These are phyloP conservation scores for Malurus leucopterus DNA, from an alignment of 2,797 vertebrate species.

Conservation along the genomic window DNA sequence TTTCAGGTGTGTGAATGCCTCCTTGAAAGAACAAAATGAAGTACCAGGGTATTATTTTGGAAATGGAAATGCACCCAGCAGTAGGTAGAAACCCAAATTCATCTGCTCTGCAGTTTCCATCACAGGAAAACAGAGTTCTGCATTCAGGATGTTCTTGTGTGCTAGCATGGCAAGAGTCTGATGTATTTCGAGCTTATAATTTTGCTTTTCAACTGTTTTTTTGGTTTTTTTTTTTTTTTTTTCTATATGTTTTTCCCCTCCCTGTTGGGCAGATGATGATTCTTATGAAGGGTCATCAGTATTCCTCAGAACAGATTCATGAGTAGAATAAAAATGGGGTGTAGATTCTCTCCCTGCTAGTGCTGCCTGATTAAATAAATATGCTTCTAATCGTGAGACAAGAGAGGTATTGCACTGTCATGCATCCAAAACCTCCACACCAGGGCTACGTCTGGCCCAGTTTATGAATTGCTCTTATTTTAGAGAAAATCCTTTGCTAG, in stretches of 20 bases:
- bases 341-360: not conserved
- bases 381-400: not conserved
- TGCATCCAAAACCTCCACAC: not conserved
- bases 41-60: not conserved
- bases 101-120: not conserved
- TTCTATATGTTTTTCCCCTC: not conserved
- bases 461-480: not conserved
- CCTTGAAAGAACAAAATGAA: not conserved
- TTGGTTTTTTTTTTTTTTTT: not conserved
- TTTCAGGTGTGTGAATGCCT: not conserved
- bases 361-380: not conserved
- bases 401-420: not conserved
- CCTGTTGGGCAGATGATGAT: not conserved
- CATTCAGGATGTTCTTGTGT: not conserved
- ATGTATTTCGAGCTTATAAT: not conserved
- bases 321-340: not conserved
- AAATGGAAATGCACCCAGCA: constrained; percentile 14
- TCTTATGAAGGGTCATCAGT: not conserved
- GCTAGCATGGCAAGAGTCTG: not conserved
- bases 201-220: not conserved
- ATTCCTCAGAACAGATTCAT: not conserved
- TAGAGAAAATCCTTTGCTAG: not conserved
- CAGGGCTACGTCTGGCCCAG: not conserved
- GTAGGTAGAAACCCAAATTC: not conserved
- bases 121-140: not conserved